Percentiles rank a stretch among this genome's conserved stretches.
These are phyloP conservation scores for Vultur gryphus DNA, from an alignment of 2,797 vertebrate species.

Conservation along the genomic window DNA sequence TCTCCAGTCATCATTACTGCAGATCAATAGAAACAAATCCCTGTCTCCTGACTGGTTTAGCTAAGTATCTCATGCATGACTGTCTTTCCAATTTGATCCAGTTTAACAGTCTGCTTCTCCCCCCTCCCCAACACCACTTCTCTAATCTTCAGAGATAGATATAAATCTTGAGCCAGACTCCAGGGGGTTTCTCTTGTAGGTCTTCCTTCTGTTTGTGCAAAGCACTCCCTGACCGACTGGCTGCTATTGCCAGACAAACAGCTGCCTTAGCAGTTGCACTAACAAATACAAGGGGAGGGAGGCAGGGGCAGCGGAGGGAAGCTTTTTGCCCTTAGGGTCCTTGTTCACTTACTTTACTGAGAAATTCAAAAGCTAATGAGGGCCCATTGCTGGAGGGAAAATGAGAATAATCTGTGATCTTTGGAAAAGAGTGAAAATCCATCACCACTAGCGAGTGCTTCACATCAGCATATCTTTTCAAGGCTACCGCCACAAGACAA, in stretches of 20 bases:
- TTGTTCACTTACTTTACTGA: not conserved
- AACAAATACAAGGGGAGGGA: not conserved
- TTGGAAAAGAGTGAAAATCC: constrained; percentile 5
- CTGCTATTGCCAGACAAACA: constrained; percentile 20
- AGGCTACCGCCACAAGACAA: not conserved
- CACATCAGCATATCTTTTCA: not conserved
- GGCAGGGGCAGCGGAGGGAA: not conserved
- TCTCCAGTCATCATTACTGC: constrained; percentile 43
- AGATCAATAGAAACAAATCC: constrained; percentile 64
- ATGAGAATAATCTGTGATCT: not conserved
- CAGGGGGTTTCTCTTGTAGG: not conserved
- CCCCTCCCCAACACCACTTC: not conserved
- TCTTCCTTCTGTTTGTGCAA: not conserved
- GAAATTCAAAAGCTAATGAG: not conserved
- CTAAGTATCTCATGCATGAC: constrained; percentile 58
- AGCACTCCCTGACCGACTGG: not conserved
- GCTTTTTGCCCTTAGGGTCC: not conserved
- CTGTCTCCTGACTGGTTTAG: constrained; percentile 61
- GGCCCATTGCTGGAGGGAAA: not conserved
- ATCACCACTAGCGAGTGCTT: not conserved
- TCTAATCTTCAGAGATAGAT: constrained; percentile 51
- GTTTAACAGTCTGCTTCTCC: constrained; percentile 42
- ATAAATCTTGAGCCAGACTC: constrained; percentile 48
- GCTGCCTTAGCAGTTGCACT: not conserved
- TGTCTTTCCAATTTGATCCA: constrained; percentile 58